phyloP scores from a whole-genome alignment of 2,113 vertebrate genomes.

The Ictalurus furcatus region DNA sequence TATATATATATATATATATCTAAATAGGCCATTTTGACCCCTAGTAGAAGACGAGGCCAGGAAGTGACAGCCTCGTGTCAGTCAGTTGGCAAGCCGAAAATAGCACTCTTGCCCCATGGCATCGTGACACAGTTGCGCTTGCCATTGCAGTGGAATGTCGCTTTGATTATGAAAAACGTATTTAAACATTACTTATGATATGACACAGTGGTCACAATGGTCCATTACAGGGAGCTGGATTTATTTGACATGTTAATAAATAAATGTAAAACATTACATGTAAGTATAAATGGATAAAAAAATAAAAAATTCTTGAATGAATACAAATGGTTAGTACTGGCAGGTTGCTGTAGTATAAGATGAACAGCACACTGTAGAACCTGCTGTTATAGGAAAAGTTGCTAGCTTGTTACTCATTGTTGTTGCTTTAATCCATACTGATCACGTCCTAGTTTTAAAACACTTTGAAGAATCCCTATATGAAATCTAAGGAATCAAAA shows the following conservation, averaged over 20 bases:
- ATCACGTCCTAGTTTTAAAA: neutral
- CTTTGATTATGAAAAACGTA: conserved; percentile 26
- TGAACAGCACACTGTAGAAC: neutral
- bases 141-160: conserved; percentile 29
- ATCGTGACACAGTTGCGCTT: conserved; percentile 4
- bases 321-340: neutral
- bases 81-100: conserved; percentile 22
- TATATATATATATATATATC: neutral
- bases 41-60: neutral
- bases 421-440: neutral
- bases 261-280: neutral
- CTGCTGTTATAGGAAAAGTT: neutral
- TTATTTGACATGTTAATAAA: neutral
- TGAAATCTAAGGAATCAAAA: neutral
- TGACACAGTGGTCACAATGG: neutral
- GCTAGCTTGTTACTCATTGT: too few relatives aligned
- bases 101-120: conserved; percentile 33
- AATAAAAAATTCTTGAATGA: neutral
- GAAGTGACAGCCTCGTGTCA: conserved; percentile 44
- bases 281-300: neutral
- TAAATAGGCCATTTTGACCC: neutral
- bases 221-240: neutral
- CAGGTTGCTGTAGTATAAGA: neutral
- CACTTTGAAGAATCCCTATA: neutral
- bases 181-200: neutral